Evolutionary conservation across 2,113 vertebrate species (phyloP).

Genomic region (Dicaeum eximium): DNA sequence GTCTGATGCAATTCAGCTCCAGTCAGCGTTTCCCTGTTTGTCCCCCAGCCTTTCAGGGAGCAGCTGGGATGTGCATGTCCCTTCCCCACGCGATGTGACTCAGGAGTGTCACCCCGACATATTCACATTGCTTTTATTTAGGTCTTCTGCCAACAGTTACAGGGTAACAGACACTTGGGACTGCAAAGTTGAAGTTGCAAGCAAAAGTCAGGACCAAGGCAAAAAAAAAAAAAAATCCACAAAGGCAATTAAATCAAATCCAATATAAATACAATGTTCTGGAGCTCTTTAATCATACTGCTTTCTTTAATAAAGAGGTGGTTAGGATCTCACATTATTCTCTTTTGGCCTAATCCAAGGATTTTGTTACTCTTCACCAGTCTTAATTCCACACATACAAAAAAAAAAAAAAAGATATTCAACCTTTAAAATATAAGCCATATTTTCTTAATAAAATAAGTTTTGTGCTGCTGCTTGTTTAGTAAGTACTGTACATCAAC

Average conservation of each 20-base stretch:
- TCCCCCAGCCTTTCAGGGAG: neutral
- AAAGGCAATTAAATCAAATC: conserved; percentile 37
- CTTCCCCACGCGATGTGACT: neutral
- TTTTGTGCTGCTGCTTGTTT: conserved; percentile 75
- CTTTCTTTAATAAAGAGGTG: conserved; percentile 59
- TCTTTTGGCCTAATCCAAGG: conserved; percentile 61
- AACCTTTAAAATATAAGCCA: conserved; percentile 74
- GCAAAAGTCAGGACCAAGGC: conserved; percentile 51
- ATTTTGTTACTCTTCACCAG: conserved; percentile 46
- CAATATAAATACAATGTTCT: conserved; percentile 47
- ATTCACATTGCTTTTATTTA: conserved; percentile 66
- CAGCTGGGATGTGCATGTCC: neutral
- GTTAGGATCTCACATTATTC: conserved; percentile 53
- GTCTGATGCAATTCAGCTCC: neutral
- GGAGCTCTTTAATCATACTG: conserved; percentile 54
- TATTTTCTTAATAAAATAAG: conserved; percentile 76
- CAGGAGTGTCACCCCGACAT: conserved; percentile 22
- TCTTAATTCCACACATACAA: conserved; percentile 51
- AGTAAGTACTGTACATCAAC: conserved; percentile 72
- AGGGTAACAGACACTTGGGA: conserved; percentile 55
- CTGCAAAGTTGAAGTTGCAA: conserved; percentile 42
- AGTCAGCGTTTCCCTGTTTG: neutral
- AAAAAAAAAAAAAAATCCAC: conserved; percentile 6
- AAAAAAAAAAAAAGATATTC: conserved; percentile 39
- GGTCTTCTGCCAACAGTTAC: conserved; percentile 60